These are phyloP conservation scores for Eudasyphora cyanicolor DNA, from an alignment of 2,888 invertebrate genomes.

Conservation along the genomic window DNA sequence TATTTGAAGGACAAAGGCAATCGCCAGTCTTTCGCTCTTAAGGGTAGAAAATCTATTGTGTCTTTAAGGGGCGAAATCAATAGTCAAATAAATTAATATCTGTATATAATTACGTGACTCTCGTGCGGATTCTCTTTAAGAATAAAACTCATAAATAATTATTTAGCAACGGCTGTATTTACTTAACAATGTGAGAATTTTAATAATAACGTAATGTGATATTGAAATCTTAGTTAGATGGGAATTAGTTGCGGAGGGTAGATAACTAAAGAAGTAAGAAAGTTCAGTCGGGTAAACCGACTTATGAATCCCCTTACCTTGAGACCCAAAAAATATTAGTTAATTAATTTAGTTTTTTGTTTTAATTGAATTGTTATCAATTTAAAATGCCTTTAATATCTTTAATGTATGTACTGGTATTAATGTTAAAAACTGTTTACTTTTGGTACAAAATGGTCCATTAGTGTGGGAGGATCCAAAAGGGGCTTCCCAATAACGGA, in stretches of 20 bases:
- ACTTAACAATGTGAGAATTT: neutral
- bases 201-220: neutral
- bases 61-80: conserved; percentile 23
- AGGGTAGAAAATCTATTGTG: neutral
- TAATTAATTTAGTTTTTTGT: too few relatives aligned
- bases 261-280: neutral
- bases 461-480: too few relatives aligned
- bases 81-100: conserved; percentile 30
- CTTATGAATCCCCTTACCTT: too few relatives aligned
- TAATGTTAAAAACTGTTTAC: too few relatives aligned
- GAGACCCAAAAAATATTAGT: too few relatives aligned
- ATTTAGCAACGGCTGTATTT: neutral
- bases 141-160: neutral
- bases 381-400: too few relatives aligned
- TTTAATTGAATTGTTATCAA: too few relatives aligned
- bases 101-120: neutral
- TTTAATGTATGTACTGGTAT: too few relatives aligned
- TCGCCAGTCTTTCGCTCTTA: neutral
- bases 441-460: too few relatives aligned
- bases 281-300: neutral
- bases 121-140: too few relatives aligned
- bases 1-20: neutral
- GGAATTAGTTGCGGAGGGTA: neutral
- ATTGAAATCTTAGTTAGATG: conserved; percentile 18
- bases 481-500: too few relatives aligned